Base-by-base conservation (phyloP, 2,888 invertebrate genomes). In the Anthrax anthrax region DNA sequence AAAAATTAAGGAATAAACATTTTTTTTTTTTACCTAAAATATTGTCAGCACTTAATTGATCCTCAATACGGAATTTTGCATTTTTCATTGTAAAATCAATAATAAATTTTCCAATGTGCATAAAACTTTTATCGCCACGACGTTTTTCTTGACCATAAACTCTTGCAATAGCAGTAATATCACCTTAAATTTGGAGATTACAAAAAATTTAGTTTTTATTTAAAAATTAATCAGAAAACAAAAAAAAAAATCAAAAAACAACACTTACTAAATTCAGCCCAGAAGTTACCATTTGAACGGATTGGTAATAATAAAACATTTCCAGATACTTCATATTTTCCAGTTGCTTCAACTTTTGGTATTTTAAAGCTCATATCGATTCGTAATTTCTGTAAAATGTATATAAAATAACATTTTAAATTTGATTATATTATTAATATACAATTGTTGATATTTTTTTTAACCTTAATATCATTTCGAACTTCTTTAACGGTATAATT, bases 231-330 rank as follows among this genome's bases (percentile, higher is more conserved):
- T 32, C 3, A 32, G 12, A 32, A 32, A 32, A 12, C 3, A 10
- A 12, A 2, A 32, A 12, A 32, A 32, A 12, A 32, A 32, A 12
- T 32, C 13, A 23, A 23, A 23, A 23, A 23, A 23, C 4, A 23
- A 23, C 8, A 70, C 76, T 77, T 69, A 84, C 85, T 73, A 58
- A 85, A 84, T 43, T 79, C 74, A 13, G 84, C 84, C 84, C 83
- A 84, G 64, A 86, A 87, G 57, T 85, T 80, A 18, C 86, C 86
- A 57, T 79, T 77, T 5, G 84, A 84, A 50, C 84, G 72, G 16
- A 87, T 83, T 0, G 85, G 85, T 60, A 86, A 81, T 17, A 85
- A 71, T 17, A 87, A 69, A 32, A 86, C 81, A 57, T 84, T 84
- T 18, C 86, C 85, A 1, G 75, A 76, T 0, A 85, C 82, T 57